phyloP scores from a whole-genome alignment of 2,797 vertebrate species.

The Threskiornis aethiopicus region DNA sequence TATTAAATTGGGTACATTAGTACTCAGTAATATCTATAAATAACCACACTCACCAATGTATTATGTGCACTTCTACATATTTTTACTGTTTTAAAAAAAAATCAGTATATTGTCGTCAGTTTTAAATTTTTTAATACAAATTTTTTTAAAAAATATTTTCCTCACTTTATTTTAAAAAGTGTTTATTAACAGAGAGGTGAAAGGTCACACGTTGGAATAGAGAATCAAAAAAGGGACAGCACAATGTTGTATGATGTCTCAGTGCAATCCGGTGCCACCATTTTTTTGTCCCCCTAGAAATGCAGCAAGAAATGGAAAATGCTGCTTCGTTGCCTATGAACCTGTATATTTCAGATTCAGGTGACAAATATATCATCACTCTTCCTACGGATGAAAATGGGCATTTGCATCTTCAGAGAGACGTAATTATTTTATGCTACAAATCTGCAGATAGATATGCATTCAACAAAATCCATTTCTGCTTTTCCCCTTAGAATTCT shows the following conservation, averaged over 20 bases:
- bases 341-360: background rate
- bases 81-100: slow-evolving; percentile 53
- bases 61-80: slow-evolving; percentile 34
- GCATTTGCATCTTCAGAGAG: background rate
- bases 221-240: slow-evolving; percentile 10
- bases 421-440: background rate
- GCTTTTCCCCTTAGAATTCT: background rate
- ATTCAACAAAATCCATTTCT: background rate
- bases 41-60: slow-evolving; percentile 34
- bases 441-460: background rate
- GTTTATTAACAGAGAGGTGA: slow-evolving; percentile 66
- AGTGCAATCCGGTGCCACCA: background rate
- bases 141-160: slow-evolving; percentile 66
- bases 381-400: background rate
- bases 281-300: background rate
- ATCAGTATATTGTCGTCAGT: slow-evolving; percentile 23
- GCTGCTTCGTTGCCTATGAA: slow-evolving; percentile 1
- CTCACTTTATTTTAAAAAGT: slow-evolving; percentile 73
- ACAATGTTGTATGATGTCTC: background rate
- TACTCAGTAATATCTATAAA: background rate
- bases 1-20: background rate
- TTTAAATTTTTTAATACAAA: slow-evolving; percentile 60
- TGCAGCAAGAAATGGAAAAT: background rate
- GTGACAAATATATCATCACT: background rate
- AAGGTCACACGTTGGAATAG: slow-evolving; percentile 47